Conservation (phyloP, 2,888 invertebrate species). For the Melieria crassipennis region DNA sequence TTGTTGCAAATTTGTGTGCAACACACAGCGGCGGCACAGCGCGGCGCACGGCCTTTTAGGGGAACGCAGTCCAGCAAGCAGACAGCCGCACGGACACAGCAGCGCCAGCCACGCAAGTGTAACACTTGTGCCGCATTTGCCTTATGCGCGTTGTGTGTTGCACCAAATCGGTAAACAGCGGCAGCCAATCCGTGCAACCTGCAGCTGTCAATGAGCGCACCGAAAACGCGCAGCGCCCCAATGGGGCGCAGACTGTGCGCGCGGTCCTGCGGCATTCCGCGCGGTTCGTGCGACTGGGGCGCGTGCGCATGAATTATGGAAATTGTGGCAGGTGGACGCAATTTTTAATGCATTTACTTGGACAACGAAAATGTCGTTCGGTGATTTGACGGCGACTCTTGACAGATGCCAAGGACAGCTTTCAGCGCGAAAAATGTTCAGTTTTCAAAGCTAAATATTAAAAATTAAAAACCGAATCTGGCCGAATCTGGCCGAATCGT, state of each 20-base stretch:
- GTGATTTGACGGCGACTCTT: too few relatives aligned
- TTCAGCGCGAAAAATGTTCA: too few relatives aligned
- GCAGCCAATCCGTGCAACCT: too few relatives aligned
- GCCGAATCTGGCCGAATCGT: too few relatives aligned
- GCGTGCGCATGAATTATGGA: slow-evolving; percentile 56
- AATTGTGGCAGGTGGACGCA: slow-evolving; percentile 37
- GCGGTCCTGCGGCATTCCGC: too few relatives aligned
- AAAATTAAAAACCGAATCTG: too few relatives aligned
- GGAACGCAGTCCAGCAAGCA: neutral
- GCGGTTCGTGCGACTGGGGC: slow-evolving; percentile 33
- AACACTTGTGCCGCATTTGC: slow-evolving; percentile 14
- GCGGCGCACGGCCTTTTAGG: slow-evolving; percentile 16
- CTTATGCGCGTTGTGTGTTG: slow-evolving; percentile 11
- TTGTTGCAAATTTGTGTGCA: slow-evolving; percentile 12
- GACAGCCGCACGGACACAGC: too few relatives aligned
- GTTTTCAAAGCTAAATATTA: too few relatives aligned
- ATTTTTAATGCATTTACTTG: too few relatives aligned
- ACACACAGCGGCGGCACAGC: slow-evolving; percentile 1
- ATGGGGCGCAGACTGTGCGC: neutral
- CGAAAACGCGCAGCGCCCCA: neutral
- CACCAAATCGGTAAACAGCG: neutral
- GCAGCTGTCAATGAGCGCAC: slow-evolving; percentile 13
- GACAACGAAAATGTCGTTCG: too few relatives aligned
- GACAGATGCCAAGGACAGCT: too few relatives aligned
- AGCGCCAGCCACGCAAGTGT: slow-evolving; percentile 12